Percentiles rank a stretch among this genome's conserved stretches.
These are phyloP conservation scores for Drosophila lacicola DNA, from an alignment of 2,888 invertebrate species.

Conservation along the genomic window DNA sequence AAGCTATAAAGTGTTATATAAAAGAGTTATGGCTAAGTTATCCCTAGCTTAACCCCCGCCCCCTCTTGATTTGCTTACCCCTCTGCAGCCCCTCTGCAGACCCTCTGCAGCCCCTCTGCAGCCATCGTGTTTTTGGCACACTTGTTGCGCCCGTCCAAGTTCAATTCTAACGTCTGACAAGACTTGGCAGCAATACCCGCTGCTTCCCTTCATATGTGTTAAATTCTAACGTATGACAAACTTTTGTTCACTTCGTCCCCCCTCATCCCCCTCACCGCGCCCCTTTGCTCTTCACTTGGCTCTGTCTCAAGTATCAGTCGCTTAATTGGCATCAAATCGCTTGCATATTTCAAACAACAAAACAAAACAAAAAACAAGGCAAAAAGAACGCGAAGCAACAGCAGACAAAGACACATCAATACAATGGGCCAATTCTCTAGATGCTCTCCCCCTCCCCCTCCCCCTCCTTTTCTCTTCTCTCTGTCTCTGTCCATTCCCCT, in stretches of 20 bases:
- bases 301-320: constrained; percentile 44
- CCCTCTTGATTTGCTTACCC: too few relatives aligned
- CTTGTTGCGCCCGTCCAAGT: constrained; percentile 51
- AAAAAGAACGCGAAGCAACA: constrained; percentile 21
- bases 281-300: not conserved
- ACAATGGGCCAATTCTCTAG: constrained; percentile 62
- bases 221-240: constrained; percentile 45
- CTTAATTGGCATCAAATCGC: constrained; percentile 80
- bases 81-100: not conserved
- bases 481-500: not conserved
- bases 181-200: constrained; percentile 30
- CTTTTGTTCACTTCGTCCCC: constrained; percentile 23
- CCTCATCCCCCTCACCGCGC: not conserved
- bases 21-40: too few relatives aligned
- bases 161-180: constrained; percentile 34
- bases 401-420: constrained; percentile 68
- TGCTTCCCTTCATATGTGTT: constrained; percentile 12
- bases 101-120: not conserved
- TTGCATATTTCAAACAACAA: constrained; percentile 72
- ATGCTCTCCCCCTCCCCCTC: not conserved
- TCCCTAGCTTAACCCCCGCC: too few relatives aligned
- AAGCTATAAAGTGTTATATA: too few relatives aligned
- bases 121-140: constrained; percentile 36
- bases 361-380: constrained; percentile 21
- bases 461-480: not conserved